Evolutionary conservation across 1,140 invertebrate genomes (phyloP).

Genomic region (Brachionus plicatilis): DNA sequence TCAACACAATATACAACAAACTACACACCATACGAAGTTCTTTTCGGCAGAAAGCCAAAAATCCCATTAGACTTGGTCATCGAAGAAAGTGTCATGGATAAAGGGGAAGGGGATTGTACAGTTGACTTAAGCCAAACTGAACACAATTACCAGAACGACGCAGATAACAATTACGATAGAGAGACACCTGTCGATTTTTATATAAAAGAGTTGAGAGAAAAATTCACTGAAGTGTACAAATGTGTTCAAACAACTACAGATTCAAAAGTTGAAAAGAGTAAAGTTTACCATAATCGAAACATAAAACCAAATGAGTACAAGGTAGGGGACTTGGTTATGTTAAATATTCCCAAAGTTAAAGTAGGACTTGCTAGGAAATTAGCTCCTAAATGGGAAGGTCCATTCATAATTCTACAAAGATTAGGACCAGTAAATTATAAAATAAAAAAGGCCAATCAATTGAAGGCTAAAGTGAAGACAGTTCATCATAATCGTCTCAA

Average conservation of each 20-base stretch:
- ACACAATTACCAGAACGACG: neutral
- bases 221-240: neutral
- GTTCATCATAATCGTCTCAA: neutral
- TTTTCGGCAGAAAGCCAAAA: conserved; percentile 8
- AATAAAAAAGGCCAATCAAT: neutral
- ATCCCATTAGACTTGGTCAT: neutral
- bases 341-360: neutral
- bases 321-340: neutral
- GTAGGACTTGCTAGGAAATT: neutral
- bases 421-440: neutral
- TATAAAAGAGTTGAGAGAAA: neutral
- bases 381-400: neutral
- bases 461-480: neutral
- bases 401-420: neutral
- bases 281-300: neutral
- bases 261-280: neutral
- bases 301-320: neutral
- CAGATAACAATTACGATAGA: neutral
- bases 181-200: neutral
- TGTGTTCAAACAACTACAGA: neutral
- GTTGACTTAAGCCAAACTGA: neutral
- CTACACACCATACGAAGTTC: neutral
- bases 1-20: neutral
- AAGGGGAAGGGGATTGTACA: neutral
- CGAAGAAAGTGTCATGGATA: neutral